Base-by-base conservation (phyloP, 1,140 invertebrate species). In the Zaprionus tsacasi region DNA sequence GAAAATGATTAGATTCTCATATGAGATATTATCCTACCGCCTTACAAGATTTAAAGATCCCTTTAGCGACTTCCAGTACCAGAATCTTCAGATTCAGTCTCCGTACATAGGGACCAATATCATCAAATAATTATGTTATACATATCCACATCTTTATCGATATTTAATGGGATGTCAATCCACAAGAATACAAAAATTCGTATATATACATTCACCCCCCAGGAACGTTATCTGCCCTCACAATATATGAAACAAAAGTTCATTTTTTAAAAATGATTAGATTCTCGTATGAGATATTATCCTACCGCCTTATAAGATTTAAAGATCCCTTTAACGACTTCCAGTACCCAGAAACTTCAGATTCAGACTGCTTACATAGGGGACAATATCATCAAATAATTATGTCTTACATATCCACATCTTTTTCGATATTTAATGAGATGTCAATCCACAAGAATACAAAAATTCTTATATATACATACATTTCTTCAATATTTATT, bases 401-500 rank as follows among this genome's bases (percentile, higher is more conserved):
- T 50, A 17, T 25, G 45, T 50, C 17, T 12, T 50, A 50, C 40
- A 50, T 25, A 50, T 25, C 45, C 7, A 15, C n/a, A 45, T 45
- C 40, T 45, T 15, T n/a, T n/a, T 45, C n/a, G n/a, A 15, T 21
- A 8, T 50, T n/a, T 10, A 25, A 25, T 6, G 17, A 50, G 10
- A 21, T 50, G 45, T 25, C 45, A 50, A 50, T 50, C 17, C 45
- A 15, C 10, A 0, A 17, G 11, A 50, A 25, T 21, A 11, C 21
- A 50, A 50, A 25, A 12, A 1, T 50, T 8, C 11, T 25, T 50
- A 11, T 25, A 50, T 25, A 11, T 25, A 50, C 27, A 30, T 12
- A 50, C n/a, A 11, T 50, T 21, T 25, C 21, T 50, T 50, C 17
- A 11, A 50, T 17, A 25, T 50, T 50, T 50, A 50, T 50, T 50